Percentiles rank a stretch among this genome's conserved stretches.
Conservation (phyloP, 2,888 invertebrate species). For the Drosophila siamana region DNA sequence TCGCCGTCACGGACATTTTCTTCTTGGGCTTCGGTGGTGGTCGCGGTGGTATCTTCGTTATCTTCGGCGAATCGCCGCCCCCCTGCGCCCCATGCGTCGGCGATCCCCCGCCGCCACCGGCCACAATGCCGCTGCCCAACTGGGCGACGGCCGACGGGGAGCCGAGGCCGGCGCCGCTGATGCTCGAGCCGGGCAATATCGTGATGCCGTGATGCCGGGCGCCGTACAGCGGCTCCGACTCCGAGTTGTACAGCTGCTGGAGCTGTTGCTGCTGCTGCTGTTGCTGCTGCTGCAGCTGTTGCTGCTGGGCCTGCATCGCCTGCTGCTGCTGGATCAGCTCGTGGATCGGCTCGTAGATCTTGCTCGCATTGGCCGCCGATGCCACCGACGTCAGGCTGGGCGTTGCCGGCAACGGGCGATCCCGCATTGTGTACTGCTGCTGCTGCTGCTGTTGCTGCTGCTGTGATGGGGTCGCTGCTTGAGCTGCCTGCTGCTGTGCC, state of each 20-base stretch:
- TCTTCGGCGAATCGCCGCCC: constrained; percentile 69
- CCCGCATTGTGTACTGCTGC: constrained; percentile 87
- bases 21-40: constrained; percentile 94
- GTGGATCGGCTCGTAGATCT: constrained; percentile 85
- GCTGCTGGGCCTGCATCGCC: constrained; percentile 62
- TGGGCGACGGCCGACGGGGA: constrained; percentile 28
- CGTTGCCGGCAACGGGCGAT: constrained; percentile 89
- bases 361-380: constrained; percentile 69
- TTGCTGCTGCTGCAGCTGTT: constrained; percentile 52
- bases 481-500: constrained; percentile 60
- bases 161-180: constrained; percentile 55
- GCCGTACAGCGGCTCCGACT: constrained; percentile 84
- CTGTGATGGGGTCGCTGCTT: constrained; percentile 24
- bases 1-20: constrained; percentile 90
- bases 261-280: constrained; percentile 69
- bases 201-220: constrained; percentile 79
- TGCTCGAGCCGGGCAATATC: constrained; percentile 81
- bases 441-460: constrained; percentile 81
- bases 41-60: constrained; percentile 91
- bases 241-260: constrained; percentile 66
- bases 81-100: constrained; percentile 31
- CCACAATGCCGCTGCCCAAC: not conserved
- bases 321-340: constrained; percentile 80
- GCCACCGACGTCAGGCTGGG: constrained; percentile 85
- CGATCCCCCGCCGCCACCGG: constrained; percentile 6